These are phyloP conservation scores for Hipposideros larvatus DNA, from an alignment of 2,797 vertebrate species.

Conservation along the genomic window DNA sequence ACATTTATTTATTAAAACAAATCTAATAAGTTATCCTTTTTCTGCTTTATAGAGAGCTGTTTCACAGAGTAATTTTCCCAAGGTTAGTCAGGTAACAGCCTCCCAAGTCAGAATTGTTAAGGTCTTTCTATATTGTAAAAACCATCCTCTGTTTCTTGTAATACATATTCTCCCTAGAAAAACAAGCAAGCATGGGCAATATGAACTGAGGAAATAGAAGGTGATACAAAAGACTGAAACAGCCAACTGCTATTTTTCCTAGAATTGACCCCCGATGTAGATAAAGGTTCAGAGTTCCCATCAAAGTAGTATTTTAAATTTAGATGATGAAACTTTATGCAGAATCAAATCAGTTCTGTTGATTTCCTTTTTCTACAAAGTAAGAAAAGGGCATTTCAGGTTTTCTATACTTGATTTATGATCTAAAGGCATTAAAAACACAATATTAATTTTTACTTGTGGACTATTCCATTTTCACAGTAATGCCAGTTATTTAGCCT, in stretches of 20 bases:
- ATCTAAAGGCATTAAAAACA: background rate
- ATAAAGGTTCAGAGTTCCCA: constrained; percentile 36
- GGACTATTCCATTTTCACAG: background rate
- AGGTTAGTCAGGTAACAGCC: background rate
- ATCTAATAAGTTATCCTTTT: background rate
- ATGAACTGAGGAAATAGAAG: background rate
- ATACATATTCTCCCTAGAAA: background rate
- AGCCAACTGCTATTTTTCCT: constrained; percentile 2
- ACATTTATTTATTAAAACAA: background rate
- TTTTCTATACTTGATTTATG: background rate
- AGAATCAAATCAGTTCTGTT: background rate
- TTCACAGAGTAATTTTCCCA: background rate
- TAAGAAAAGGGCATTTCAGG: background rate
- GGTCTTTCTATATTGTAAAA: background rate
- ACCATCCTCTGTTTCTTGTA: background rate
- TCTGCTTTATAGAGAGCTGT: background rate
- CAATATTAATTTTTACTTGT: constrained; percentile 7
- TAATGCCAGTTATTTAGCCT: background rate
- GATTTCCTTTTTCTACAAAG: background rate
- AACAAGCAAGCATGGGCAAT: background rate
- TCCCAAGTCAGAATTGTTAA: background rate
- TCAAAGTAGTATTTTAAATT: constrained; percentile 20
- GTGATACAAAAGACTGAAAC: background rate
- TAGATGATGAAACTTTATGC: background rate
- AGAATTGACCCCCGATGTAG: background rate